Base-by-base conservation (phyloP, 2,113 vertebrate genomes). In the Cyphomyrus discorhynchus region DNA sequence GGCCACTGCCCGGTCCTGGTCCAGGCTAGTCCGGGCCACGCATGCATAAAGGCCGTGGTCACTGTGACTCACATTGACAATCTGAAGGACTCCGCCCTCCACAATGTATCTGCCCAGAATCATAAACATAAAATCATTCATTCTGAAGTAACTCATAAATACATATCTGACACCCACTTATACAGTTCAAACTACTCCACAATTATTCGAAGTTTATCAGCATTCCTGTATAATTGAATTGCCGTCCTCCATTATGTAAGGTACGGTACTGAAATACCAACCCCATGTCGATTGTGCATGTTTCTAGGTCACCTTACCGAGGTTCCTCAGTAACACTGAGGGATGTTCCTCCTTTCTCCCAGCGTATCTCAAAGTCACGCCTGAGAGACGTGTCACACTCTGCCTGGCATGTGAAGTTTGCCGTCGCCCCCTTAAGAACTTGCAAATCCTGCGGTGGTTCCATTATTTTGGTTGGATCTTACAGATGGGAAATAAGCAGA, bases 21-120 rank as follows among this genome's bases (percentile, higher is more conserved):
- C 98, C 83, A 98, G 94, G 0, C 96, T 94, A 0, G 97, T 99
- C 31, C 91, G 95, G 1, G 95, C 98, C 89, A 95, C 92, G 62
- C 98, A 99, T 0, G 89, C 94, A 92, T 98, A 99, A 24, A 94
- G 45, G 0, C 98, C 98, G 91, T 97, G 95, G 88, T 99, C 98
- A 56, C 94, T 92, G 91, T 95, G 93, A 13, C 95, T 97, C 49
- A 98, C 96, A 0, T 97, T 97, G 91, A 94, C 80, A 45, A 99
- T 97, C 88, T 97, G 96, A 91, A 99, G 95, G 0, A 95, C 94
- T 0, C 97, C 94, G 0, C 95, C 96, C 45, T 98, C 96, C 49
- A 97, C 90, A 50, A 96, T 91, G 91, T 96, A 96, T 91, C 96
- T 97, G 92, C 0, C 19, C 35, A 88, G 8, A 82, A 82, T 89